These are phyloP conservation scores for Dione vanillae DNA, from an alignment of 2,888 invertebrate genomes.

Conservation along the genomic window DNA sequence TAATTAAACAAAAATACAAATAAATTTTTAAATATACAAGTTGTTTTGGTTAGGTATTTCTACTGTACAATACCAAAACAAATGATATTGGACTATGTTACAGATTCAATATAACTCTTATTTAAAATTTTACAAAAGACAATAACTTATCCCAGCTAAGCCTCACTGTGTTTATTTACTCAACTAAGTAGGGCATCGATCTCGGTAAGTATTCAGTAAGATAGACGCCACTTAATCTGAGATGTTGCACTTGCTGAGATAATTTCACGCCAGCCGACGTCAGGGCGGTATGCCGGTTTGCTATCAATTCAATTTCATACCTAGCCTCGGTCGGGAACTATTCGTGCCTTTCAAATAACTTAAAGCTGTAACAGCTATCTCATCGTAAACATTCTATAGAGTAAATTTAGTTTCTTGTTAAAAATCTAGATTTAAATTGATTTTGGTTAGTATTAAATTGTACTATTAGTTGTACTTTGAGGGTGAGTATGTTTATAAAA, in stretches of 20 bases:
- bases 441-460: background rate
- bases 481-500: too few relatives aligned
- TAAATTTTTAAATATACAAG: too few relatives aligned
- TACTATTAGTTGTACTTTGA: background rate
- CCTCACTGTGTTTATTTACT: slow-evolving; percentile 56
- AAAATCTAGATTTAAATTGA: background rate
- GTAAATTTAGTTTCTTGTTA: slow-evolving; percentile 8
- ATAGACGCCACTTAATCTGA: slow-evolving; percentile 68
- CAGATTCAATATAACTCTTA: background rate
- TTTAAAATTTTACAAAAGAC: slow-evolving; percentile 19
- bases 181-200: slow-evolving; percentile 62
- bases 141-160: slow-evolving; percentile 30
- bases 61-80: too few relatives aligned
- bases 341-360: slow-evolving; percentile 43
- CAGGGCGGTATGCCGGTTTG: slow-evolving; percentile 53
- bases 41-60: too few relatives aligned
- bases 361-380: slow-evolving; percentile 35
- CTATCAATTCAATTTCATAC: slow-evolving; percentile 72
- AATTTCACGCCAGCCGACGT: slow-evolving; percentile 67
- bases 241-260: slow-evolving; percentile 68
- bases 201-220: slow-evolving; percentile 56
- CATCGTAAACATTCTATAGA: slow-evolving; percentile 22
- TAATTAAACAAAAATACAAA: too few relatives aligned
- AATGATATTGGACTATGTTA: too few relatives aligned
- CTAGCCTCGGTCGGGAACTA: slow-evolving; percentile 55